A percentile compares a stretch with the other conserved stretches of the same genome.
Conservation (phyloP, 2,113 vertebrate species). For the Actenoides lindsayi region DNA sequence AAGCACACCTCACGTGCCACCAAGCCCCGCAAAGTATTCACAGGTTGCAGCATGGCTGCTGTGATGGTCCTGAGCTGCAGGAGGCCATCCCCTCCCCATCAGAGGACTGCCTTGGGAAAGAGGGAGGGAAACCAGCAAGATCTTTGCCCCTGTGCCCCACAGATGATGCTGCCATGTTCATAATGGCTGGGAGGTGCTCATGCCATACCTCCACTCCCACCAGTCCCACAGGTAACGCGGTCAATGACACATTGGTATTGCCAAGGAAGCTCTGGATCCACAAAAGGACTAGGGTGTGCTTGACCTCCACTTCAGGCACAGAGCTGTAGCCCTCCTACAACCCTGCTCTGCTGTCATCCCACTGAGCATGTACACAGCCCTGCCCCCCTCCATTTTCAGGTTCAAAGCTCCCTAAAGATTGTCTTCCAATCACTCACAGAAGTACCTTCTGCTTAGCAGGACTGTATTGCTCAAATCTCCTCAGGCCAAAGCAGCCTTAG, state of each 20-base stretch:
- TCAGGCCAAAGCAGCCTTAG: not conserved
- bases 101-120: not conserved
- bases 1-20: not conserved
- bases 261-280: not conserved
- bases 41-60: not conserved
- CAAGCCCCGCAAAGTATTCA: not conserved
- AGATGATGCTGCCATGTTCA: too few relatives aligned
- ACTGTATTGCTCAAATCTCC: not conserved
- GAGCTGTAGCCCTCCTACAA: not conserved
- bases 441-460: not conserved
- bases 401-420: not conserved
- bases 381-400: not conserved
- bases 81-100: not conserved
- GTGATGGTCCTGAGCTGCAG: not conserved
- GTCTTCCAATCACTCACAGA: accelerated
- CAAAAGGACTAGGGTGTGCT: not conserved
- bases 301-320: not conserved
- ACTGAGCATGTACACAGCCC: not conserved
- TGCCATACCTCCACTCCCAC: not conserved
- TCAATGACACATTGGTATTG: not conserved
- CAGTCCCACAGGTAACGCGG: not conserved
- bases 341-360: not conserved
- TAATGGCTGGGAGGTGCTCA: not conserved
- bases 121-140: not conserved
- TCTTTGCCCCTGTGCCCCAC: not conserved